These are phyloP conservation scores for Caenorhabditis sp. DNA, from an alignment of 2,888 invertebrate genomes.

Conservation along the genomic window DNA sequence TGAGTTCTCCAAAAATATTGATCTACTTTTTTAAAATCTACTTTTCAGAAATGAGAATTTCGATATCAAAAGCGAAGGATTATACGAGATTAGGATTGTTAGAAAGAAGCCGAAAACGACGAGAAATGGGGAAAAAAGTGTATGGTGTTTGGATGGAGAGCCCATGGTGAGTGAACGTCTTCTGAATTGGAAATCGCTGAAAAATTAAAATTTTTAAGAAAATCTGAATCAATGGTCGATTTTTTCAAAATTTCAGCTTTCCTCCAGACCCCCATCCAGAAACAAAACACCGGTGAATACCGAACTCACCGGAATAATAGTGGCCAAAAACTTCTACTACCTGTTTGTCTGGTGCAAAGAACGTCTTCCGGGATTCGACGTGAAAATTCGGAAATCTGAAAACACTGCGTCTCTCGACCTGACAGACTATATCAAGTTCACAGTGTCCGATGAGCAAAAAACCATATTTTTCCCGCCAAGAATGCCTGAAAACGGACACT, in stretches of 20 bases:
- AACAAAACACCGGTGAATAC: not conserved
- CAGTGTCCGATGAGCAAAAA: not conserved
- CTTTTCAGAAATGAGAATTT: too few species aligned
- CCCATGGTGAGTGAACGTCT: too few species aligned
- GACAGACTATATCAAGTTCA: not conserved
- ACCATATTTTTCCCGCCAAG: not conserved
- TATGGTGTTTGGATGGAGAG: too few species aligned
- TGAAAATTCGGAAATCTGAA: not conserved
- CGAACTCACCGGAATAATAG: not conserved
- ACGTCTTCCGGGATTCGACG: not conserved
- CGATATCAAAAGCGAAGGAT: too few species aligned
- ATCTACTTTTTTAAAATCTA: too few species aligned
- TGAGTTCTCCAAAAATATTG: too few species aligned
- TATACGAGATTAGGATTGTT: too few species aligned
- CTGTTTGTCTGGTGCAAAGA: not conserved
- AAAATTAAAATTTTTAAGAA: too few species aligned
- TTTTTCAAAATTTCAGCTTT: not conserved
- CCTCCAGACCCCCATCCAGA: not conserved
- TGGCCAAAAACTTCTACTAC: not conserved
- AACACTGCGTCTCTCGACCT: not conserved
- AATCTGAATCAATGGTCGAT: too few species aligned
- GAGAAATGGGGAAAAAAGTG: too few species aligned
- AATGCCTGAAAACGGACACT: not conserved
- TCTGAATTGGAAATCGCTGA: too few species aligned
- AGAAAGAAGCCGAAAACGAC: too few species aligned